These are phyloP conservation scores for Corynorhinus townsendii DNA, from an alignment of 2,113 vertebrate species.

Conservation along the genomic window DNA sequence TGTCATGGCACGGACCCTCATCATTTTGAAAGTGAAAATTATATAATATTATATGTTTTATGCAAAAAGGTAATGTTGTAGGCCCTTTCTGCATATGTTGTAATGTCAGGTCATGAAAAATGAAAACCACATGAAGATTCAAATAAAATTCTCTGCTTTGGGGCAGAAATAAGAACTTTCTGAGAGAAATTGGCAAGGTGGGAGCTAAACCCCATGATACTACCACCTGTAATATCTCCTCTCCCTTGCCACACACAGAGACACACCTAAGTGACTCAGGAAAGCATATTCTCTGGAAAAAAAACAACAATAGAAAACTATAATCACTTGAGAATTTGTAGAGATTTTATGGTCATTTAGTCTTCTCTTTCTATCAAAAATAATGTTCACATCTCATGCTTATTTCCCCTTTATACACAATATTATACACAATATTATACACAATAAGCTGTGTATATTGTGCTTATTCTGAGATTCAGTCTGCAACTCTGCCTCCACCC, in stretches of 20 bases:
- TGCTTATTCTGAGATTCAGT: background rate
- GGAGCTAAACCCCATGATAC: background rate
- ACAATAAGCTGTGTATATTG: background rate
- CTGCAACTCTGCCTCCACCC: background rate
- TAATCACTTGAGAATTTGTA: background rate
- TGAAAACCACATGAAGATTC: background rate
- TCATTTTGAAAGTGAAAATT: background rate
- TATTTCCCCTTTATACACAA: background rate
- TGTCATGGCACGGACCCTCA: background rate
- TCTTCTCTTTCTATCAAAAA: background rate
- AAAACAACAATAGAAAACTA: background rate
- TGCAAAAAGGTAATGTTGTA: background rate
- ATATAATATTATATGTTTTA: background rate
- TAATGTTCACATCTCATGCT: background rate
- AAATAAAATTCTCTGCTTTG: background rate
- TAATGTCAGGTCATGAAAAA: background rate
- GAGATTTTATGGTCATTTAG: background rate
- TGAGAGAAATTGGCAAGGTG: background rate
- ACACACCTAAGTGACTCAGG: background rate
- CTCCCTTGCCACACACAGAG: background rate
- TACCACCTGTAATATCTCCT: background rate
- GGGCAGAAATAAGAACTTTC: constrained; percentile 1
- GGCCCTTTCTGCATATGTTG: background rate
- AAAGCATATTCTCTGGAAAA: background rate
- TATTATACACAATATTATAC: too few species aligned